A percentile compares a stretch with the other conserved stretches of the same genome.
phyloP scores from a whole-genome alignment of 2,888 invertebrate species.

The Pachycephus smyrnensis region DNA sequence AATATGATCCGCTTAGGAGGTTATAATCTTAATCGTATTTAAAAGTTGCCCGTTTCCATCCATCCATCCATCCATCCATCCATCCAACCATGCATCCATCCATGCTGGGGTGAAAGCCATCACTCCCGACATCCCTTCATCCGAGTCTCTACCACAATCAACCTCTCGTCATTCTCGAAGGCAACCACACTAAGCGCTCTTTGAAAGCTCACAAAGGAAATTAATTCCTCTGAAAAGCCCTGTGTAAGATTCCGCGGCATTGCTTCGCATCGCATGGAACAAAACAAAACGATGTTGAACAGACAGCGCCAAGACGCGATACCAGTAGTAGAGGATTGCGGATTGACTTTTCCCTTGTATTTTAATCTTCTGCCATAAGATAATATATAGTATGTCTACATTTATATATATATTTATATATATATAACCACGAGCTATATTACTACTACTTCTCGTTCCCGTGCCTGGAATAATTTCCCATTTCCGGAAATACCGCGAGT shows the following conservation, averaged over 20 bases:
- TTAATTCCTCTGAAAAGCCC: slow-evolving; percentile 44
- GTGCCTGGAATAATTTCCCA: not conserved
- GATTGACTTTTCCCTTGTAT: not conserved
- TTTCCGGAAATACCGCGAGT: not conserved
- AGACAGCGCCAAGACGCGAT: not conserved
- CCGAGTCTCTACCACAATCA: slow-evolving; percentile 32
- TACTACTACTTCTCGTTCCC: not conserved
- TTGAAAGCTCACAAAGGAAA: slow-evolving; percentile 52
- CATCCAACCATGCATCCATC: not conserved
- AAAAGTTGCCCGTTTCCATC: slow-evolving; percentile 34
- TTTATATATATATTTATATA: too few relatives aligned
- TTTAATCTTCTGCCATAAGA: not conserved
- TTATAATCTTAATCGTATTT: slow-evolving; percentile 49
- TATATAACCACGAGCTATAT: too few relatives aligned
- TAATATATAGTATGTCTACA: not conserved
- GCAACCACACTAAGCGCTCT: slow-evolving; percentile 44
- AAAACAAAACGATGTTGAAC: not conserved
- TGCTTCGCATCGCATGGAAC: not conserved
- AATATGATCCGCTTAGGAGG: slow-evolving; percentile 45
- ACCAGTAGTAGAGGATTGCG: not conserved
- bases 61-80: not conserved
- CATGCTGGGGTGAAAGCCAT: too few relatives aligned
- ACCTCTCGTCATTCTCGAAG: slow-evolving; percentile 44
- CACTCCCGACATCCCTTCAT: not conserved
- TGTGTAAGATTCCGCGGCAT: slow-evolving; percentile 33